Evolutionary conservation across 2,797 vertebrate species (phyloP).

Genomic region (Okamejei kenojei): DNA sequence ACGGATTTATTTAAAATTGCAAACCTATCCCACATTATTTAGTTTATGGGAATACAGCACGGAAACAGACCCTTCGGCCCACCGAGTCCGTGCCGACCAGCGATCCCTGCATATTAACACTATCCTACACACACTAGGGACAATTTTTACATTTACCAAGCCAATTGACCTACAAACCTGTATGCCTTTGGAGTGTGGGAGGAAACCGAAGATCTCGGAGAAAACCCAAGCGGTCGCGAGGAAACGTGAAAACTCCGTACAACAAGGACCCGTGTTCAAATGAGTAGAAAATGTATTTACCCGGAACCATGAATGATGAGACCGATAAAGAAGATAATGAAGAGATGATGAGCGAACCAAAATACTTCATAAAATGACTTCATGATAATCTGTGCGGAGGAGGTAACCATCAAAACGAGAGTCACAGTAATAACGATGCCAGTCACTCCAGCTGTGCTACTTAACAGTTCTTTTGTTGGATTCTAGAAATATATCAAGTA

Average conservation of each 20-base stretch:
- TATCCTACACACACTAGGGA: too few species aligned
- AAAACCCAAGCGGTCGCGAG: too few species aligned
- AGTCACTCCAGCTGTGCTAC: conserved; percentile 57
- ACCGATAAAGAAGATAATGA: conserved; percentile 59
- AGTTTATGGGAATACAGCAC: too few species aligned
- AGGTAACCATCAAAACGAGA: conserved; percentile 62
- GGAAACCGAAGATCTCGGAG: too few species aligned
- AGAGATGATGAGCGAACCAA: conserved; percentile 65
- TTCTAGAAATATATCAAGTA: conserved; percentile 49
- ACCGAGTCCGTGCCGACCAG: too few species aligned
- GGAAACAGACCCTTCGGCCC: too few species aligned
- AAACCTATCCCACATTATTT: background rate
- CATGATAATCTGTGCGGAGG: conserved; percentile 61
- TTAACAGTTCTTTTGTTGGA: conserved; percentile 50
- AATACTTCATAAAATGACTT: conserved; percentile 64
- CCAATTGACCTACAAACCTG: too few species aligned
- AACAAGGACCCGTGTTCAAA: background rate
- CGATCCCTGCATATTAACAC: too few species aligned
- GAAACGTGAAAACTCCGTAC: too few species aligned
- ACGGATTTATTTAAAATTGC: background rate
- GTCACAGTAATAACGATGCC: conserved; percentile 62
- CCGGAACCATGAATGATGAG: conserved; percentile 64
- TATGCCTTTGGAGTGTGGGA: too few species aligned
- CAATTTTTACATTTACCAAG: too few species aligned
- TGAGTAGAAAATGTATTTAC: conserved; percentile 51